Percentiles rank a stretch among this genome's conserved stretches.
Evolutionary conservation across 2,797 vertebrate species (phyloP).

Genomic region (Poeciliopsis infans): DNA sequence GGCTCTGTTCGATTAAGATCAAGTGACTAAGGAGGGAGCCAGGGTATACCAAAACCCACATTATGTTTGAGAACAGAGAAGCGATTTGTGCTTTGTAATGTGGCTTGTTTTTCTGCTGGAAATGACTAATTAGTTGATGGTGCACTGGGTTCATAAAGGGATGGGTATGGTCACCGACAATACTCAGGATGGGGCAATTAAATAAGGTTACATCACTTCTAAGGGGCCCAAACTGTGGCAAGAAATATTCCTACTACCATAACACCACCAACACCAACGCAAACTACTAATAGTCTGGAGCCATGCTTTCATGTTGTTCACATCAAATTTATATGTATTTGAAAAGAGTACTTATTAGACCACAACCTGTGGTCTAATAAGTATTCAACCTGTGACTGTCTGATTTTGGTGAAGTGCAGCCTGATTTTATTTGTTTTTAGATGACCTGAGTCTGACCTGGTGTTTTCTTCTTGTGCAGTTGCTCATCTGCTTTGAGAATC

Average conservation of each 20-base stretch:
- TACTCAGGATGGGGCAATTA: not conserved
- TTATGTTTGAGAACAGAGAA: not conserved
- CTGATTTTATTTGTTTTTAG: not conserved
- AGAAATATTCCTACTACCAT: not conserved
- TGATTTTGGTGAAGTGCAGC: not conserved
- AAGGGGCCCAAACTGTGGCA: not conserved
- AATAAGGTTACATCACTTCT: not conserved
- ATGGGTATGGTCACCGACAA: not conserved
- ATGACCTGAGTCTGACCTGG: not conserved
- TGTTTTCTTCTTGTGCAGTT: not conserved
- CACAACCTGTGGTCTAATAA: too few species aligned
- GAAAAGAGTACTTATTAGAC: not conserved
- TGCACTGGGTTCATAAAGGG: not conserved
- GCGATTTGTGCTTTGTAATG: not conserved
- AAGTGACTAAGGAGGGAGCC: not conserved
- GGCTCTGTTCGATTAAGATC: not conserved
- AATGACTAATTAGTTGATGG: not conserved
- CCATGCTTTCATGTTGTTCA: not conserved
- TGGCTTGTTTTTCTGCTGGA: not conserved
- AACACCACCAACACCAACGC: not conserved
- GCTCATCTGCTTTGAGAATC: not conserved
- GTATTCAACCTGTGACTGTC: not conserved
- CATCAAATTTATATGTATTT: not conserved
- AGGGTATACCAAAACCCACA: not conserved
- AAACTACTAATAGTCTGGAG: not conserved